phyloP scores from a whole-genome alignment of 2,888 invertebrate genomes.

The Polyploca ridens region DNA sequence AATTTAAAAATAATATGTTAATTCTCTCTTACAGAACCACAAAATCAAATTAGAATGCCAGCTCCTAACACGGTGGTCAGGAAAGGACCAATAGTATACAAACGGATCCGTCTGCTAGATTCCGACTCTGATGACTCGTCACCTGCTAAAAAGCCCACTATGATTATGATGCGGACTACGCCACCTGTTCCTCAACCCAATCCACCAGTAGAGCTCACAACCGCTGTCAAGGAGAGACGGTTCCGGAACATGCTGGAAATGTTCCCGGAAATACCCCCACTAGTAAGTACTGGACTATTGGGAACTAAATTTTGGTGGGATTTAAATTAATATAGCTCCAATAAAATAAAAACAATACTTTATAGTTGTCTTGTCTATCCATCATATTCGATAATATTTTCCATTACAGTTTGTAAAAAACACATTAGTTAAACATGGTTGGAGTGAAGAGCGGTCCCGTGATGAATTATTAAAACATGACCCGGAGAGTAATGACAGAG shows the following conservation, averaged over 20 bases:
- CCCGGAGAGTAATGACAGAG: constrained; percentile 71
- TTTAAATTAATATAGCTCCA: too few relatives aligned
- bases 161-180: not conserved
- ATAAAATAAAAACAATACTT: too few relatives aligned
- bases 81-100: constrained; percentile 65
- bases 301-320: too few relatives aligned
- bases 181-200: constrained; percentile 18
- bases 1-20: too few relatives aligned
- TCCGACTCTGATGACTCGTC: constrained; percentile 82
- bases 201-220: constrained; percentile 59
- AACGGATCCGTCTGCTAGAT: constrained; percentile 74
- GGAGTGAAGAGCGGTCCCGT: constrained; percentile 83
- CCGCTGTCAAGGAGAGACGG: constrained; percentile 82
- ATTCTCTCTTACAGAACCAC: constrained; percentile 45
- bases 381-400: not conserved
- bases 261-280: constrained; percentile 85
- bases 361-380: too few relatives aligned
- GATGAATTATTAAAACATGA: constrained; percentile 80
- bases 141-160: constrained; percentile 58
- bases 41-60: constrained; percentile 58
- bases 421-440: constrained; percentile 79
- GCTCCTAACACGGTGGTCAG: constrained; percentile 56
- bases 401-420: constrained; percentile 80
- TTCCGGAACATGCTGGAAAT: constrained; percentile 86
- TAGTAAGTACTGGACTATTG: constrained; percentile 67